phyloP scores from a whole-genome alignment of 2,113 vertebrate species.

The Mungos mungo region DNA sequence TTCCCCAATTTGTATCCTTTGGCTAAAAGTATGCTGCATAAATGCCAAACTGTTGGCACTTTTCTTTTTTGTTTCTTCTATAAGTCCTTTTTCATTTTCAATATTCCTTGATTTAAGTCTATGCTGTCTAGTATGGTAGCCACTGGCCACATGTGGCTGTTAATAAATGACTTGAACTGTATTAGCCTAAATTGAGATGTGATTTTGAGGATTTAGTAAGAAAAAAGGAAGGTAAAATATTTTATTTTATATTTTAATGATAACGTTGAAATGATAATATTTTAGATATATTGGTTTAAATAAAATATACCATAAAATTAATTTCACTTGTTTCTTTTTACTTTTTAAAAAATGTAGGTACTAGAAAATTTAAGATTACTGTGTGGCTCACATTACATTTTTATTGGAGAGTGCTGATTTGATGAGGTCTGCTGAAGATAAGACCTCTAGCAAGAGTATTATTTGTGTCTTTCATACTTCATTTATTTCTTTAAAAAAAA shows the following conservation, averaged over 20 bases:
- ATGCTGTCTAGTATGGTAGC: background rate
- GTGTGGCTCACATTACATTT: slow-evolving; percentile 27
- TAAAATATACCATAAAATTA: slow-evolving; percentile 19
- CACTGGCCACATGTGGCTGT: background rate
- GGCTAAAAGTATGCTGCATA: background rate
- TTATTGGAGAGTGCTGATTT: background rate
- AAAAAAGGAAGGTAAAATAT: background rate
- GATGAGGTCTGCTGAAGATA: slow-evolving; percentile 10
- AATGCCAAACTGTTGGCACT: background rate
- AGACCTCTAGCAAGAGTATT: background rate
- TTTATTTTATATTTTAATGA: background rate
- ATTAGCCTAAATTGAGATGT: background rate
- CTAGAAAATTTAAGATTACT: slow-evolving; percentile 22
- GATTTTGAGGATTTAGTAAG: slow-evolving; percentile 43
- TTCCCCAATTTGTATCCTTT: background rate
- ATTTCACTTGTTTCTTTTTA: slow-evolving; percentile 21
- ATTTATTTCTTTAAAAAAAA: background rate
- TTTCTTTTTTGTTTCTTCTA: slow-evolving; percentile 8
- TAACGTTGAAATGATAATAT: slow-evolving; percentile 39
- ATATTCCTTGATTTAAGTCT: slow-evolving; percentile 5
- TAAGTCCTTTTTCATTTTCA: background rate
- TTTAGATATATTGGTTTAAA: slow-evolving; percentile 31
- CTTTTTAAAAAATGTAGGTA: background rate
- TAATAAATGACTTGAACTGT: slow-evolving; percentile 22
- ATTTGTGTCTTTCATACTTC: background rate